Evolutionary conservation across 1,140 invertebrate genomes (phyloP), one percentile per base, ranked within the genome.

Genomic region (Saxidomus purpurata): DNA sequence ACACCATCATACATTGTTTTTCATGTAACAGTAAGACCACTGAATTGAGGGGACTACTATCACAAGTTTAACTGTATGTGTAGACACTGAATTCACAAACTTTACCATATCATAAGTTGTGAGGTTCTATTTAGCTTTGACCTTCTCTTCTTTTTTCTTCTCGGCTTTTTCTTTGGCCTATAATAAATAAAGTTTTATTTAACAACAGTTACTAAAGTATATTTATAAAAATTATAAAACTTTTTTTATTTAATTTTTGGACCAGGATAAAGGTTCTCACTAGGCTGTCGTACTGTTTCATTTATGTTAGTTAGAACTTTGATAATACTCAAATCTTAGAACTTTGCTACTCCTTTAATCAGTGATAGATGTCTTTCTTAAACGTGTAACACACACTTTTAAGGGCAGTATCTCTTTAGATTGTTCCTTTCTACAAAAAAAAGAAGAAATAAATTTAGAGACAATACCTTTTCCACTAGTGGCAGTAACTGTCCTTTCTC

Each of bases 401-500:
- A n/a, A n/a, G n/a, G n/a, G n/a, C n/a, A n/a, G n/a, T n/a, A n/a
- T n/a, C n/a, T n/a, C n/a, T n/a, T n/a, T n/a, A n/a, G n/a, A n/a
- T n/a, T n/a, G n/a, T n/a, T n/a, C n/a, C n/a, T n/a, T n/a, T n/a
- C n/a, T n/a, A n/a, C n/a, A n/a, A n/a, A n/a, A n/a, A n/a, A n/a
- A n/a, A n/a, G n/a, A n/a, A n/a, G n/a, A n/a, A n/a, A n/a, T n/a
- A n/a, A n/a, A n/a, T n/a, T n/a, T n/a, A n/a, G n/a, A n/a, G n/a
- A n/a, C 77, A 22, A 83, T 89, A 96, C 95, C 92, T 95, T 95
- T 91, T 95, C 94, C 40, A 96, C 94, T 19, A 96, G 86, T 19
- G 94, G 93, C 90, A 98, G 96, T 59, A 99, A 96, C 95, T 99
- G 98, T 43, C 98, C 98, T 95, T 99, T 98, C 95, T 98, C 98